Conservation (phyloP, 2,113 vertebrate genomes). For the Antennarius striatus region DNA sequence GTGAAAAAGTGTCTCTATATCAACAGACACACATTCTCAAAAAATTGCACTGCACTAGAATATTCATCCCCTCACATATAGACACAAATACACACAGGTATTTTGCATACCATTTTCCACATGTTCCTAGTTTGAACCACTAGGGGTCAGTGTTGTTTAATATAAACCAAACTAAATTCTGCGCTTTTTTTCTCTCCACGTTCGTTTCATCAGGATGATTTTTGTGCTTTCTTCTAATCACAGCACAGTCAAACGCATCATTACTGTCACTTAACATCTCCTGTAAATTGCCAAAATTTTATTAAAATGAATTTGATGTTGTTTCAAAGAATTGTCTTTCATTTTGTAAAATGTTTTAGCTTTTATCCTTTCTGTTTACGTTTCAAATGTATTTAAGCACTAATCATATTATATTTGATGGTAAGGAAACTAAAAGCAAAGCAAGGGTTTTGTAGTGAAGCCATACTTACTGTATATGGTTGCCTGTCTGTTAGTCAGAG, state of each 20-base stretch:
- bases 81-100: not conserved
- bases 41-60: too few species aligned
- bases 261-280: slow-evolving; percentile 16
- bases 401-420: not conserved
- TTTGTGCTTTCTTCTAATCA: too few species aligned
- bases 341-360: slow-evolving; percentile 6
- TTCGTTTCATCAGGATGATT: slow-evolving; percentile 7
- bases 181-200: slow-evolving; percentile 1
- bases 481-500: slow-evolving; percentile 10
- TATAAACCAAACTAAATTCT: slow-evolving; percentile 21
- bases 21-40: too few species aligned
- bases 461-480: slow-evolving; percentile 14
- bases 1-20: too few species aligned
- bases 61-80: too few species aligned
- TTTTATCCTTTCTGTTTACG: not conserved
- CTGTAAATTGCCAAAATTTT: slow-evolving; percentile 24
- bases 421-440: slow-evolving; percentile 21
- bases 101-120: not conserved
- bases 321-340: not conserved
- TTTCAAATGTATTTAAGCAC: slow-evolving; percentile 2
- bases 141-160: slow-evolving; percentile 79
- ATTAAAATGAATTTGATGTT: slow-evolving; percentile 12
- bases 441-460: slow-evolving; percentile 11
- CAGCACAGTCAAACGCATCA: not conserved
- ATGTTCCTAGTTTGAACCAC: slow-evolving; percentile 36